phyloP scores from a whole-genome alignment of 2,888 invertebrate genomes.

The Drosophila atripex region DNA sequence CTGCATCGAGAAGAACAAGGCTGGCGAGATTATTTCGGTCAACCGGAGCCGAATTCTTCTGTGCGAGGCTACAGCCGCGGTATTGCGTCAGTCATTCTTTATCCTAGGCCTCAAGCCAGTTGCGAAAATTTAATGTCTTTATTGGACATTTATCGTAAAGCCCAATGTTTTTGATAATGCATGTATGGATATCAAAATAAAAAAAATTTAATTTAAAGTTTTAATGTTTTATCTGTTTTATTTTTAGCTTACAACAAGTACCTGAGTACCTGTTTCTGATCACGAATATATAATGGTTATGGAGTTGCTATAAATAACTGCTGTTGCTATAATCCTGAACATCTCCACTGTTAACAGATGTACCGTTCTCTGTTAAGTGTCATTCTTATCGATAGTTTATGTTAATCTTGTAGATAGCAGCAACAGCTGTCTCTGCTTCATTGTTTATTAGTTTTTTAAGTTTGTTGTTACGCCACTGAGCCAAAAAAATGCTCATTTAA shows the following conservation, averaged over 20 bases:
- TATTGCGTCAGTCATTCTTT: constrained; percentile 94
- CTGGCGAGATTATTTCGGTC: constrained; percentile 91
- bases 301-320: too few relatives aligned
- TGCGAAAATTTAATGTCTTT: constrained; percentile 89
- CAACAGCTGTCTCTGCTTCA: constrained; percentile 28
- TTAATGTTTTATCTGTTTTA: too few relatives aligned
- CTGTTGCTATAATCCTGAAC: too few relatives aligned
- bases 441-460: constrained; percentile 35
- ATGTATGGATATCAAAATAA: constrained; percentile 8
- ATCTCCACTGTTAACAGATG: background rate
- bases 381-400: constrained; percentile 10
- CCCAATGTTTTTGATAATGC: constrained; percentile 6
- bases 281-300: background rate
- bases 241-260: too few relatives aligned
- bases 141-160: background rate
- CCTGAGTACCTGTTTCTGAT: too few relatives aligned
- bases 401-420: background rate
- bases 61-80: constrained; percentile 94
- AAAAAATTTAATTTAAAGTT: background rate
- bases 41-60: constrained; percentile 94
- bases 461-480: background rate
- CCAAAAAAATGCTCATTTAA: constrained; percentile 1
- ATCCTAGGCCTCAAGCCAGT: constrained; percentile 97
- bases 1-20: constrained; percentile 95
- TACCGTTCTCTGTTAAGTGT: too few relatives aligned